Conservation (phyloP, 2,797 vertebrate species). For the Chelon auratus region DNA sequence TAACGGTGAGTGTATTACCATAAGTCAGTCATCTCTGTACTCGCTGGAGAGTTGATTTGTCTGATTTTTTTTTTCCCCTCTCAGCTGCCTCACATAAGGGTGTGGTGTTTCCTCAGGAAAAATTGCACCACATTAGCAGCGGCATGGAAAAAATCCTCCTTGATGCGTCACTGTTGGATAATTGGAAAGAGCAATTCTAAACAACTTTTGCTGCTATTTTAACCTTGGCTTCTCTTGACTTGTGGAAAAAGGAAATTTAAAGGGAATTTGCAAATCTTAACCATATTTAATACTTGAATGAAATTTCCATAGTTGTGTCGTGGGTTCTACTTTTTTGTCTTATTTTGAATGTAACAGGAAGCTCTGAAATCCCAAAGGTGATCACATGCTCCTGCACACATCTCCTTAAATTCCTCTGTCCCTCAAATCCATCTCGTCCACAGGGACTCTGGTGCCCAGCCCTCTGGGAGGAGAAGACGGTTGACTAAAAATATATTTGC, state of each 20-base stretch:
- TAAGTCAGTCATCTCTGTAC: constrained; percentile 27
- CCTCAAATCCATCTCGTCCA: constrained; percentile 34
- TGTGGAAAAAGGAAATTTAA: constrained; percentile 8
- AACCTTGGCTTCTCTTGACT: constrained; percentile 28
- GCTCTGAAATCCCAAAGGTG: constrained; percentile 56
- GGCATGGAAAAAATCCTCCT: constrained; percentile 30
- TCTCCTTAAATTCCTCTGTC: constrained; percentile 17
- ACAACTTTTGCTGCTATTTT: constrained; percentile 6
- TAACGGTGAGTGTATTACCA: constrained; percentile 9
- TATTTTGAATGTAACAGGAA: constrained; percentile 12
- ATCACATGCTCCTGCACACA: constrained; percentile 10
- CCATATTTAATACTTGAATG: constrained; percentile 1
- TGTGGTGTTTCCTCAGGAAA: constrained; percentile 59
- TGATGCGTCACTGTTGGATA: constrained; percentile 28
- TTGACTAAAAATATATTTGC: constrained; percentile 55
- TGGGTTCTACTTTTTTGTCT: constrained; percentile 10
- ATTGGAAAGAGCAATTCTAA: constrained; percentile 14
- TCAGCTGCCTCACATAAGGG: constrained; percentile 48
- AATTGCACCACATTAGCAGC: constrained; percentile 36
- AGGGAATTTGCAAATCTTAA: not conserved
- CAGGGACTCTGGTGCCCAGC: constrained; percentile 1
- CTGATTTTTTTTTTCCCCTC: constrained; percentile 17
- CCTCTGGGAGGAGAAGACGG: constrained; percentile 28
- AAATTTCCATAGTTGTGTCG: not conserved
- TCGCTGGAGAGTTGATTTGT: constrained; percentile 21